Conservation (phyloP, 2,113 vertebrate genomes). For the Pluvialis apricaria region DNA sequence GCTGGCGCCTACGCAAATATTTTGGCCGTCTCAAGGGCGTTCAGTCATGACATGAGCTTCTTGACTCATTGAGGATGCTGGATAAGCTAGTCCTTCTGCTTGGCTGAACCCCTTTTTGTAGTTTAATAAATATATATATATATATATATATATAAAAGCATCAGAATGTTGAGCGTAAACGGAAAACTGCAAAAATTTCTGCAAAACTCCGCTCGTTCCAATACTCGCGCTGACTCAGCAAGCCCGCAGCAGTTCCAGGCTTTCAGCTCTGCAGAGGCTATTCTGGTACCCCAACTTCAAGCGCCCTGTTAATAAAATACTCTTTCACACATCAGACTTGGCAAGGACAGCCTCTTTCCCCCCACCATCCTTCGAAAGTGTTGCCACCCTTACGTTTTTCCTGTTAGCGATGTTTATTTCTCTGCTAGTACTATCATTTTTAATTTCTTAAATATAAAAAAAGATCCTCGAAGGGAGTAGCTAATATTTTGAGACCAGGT, state of each 20-base stretch:
- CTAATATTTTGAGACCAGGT: neutral
- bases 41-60: neutral
- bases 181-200: neutral
- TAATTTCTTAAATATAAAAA: neutral
- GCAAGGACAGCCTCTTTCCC: neutral
- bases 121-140: neutral
- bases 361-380: neutral
- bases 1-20: neutral
- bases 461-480: neutral
- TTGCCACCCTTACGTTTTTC: neutral
- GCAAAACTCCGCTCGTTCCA: neutral
- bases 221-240: neutral
- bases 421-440: neutral
- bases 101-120: neutral
- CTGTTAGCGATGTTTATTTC: no score
- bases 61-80: neutral
- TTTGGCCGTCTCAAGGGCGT: neutral
- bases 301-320: neutral
- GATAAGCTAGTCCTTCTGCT: neutral
- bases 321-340: neutral
- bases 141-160: no score
- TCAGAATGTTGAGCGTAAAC: rapidly evolving
- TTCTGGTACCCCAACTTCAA: no score
- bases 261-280: rapidly evolving
- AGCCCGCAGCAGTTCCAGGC: neutral